Evolutionary conservation across 2,888 invertebrate genomes (phyloP), one percentile per base, ranked within the genome.

Genomic region (Cerastis leucographa): DNA sequence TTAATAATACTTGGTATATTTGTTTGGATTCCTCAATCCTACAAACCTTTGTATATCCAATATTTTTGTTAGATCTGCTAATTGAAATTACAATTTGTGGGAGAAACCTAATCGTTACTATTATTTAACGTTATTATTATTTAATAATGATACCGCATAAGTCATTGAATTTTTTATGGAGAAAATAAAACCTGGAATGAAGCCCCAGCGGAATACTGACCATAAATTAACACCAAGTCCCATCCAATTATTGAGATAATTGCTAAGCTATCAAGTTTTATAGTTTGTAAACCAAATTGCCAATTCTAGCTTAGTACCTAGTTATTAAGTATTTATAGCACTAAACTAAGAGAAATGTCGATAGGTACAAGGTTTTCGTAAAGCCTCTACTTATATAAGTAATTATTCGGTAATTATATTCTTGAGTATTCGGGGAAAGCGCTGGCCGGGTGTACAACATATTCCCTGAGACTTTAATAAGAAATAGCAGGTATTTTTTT

Each of bases 261-360:
- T 74, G 64, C 51, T 51, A 14, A 51, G 75, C 85, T 64, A 80
- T 84, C 64, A 71, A 81, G 67, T 68, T 74, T 81, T 85, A 80
- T 81, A 73, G 54, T 56, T 46, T 65, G 44, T 42, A 22, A 42
- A 54, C 56, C 62, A 29, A 80, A 68, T 62, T 62, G 71, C 25
- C 12, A 51, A 46, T 72, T 14, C 7, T 7, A 46, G 35, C 17
- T 40, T n/a, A 12, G 29, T 17, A 59, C 0, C 11, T 49, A 51
- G 14, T 40, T 25, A 19, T 51, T 54, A n/a, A 19, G 42, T 49
- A 29, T 29, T 74, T 29, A 76, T 56, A 12, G 51, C 35, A 35
- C 5, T 17, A 5, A 44, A 12, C n/a, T 44, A 64, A 40, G 22
- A n/a, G 11, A 67, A 42, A 25, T 42, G 25, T n/a, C 11, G 3